Base-by-base conservation (phyloP, 2,113 vertebrate genomes). In the Myotis lucifugus region DNA sequence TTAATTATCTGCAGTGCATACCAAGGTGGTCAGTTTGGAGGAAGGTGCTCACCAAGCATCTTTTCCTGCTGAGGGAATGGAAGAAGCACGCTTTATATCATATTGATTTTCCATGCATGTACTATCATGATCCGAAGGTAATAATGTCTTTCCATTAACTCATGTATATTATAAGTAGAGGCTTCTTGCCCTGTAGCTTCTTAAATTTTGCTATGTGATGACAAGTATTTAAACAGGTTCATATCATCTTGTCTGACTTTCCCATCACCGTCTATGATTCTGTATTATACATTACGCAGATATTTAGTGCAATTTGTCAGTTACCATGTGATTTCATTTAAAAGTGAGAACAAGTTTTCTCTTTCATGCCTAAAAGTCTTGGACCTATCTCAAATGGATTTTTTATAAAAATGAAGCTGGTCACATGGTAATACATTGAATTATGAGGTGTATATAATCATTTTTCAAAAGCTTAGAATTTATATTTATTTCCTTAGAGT, bases 321-420 rank as follows among this genome's bases (percentile, higher is more conserved):
- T 88, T 56, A 34, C n/a, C 46, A 83, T 91, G 61, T 78, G 48
- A 15, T 89, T 95, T 95, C 59, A 78, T 85, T 96, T 70, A 91
- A 82, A 85, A 77, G n/a, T 78, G 10, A 23, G 29, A 50, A 17
- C n/a, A 34, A 46, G 83, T 23, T 74, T 94, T 83, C 34, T 50
- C 59, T 77, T 77, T 77, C 13, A 54, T 69, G 52, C 4, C 40
- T 74, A 54, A 95, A 89, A 91, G 7, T 18, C 17, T 93, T 88
- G 14, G 13, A 8, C 17, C 12, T 87, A 83, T 81, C 27, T 73
- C 21, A 91, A 59, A 78, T 64, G 54, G 13, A 48, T 84, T 77
- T 82, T 48, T 67, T 40, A 40, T 4, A 67, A 85, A 83, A 95
- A 59, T 69, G 48, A 81, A 48, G 5, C 21, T 77, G 17, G 25